Conservation (phyloP, 2,113 vertebrate species). For the Edolisoma coerulescens region DNA sequence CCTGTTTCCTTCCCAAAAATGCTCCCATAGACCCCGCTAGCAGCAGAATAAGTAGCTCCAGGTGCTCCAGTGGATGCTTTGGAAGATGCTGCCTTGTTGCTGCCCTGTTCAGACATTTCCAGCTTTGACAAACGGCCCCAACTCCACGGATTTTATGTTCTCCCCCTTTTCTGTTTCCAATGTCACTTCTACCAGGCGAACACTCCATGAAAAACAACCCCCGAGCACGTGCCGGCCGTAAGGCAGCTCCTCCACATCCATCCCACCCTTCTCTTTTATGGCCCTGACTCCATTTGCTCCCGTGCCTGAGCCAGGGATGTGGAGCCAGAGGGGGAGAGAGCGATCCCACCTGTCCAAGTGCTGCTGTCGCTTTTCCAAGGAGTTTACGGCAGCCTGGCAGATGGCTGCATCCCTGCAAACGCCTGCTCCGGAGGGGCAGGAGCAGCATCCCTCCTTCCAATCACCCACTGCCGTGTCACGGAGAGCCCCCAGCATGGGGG, state of each 20-base stretch:
- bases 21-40: not conserved
- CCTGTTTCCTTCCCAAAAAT: not conserved
- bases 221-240: not conserved
- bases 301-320: not conserved
- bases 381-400: not conserved
- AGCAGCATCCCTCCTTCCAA: not conserved
- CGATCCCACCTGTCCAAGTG: slow-evolving; percentile 43
- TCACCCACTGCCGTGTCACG: not conserved
- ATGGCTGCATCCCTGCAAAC: slow-evolving; percentile 11
- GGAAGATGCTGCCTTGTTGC: not conserved
- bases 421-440: not conserved
- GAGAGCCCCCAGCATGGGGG: not conserved
- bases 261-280: not conserved
- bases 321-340: not conserved
- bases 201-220: not conserved
- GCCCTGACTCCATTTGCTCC: not conserved
- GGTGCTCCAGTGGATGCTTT: not conserved
- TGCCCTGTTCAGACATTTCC: not conserved
- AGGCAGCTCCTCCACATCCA: not conserved
- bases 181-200: slow-evolving; percentile 2
- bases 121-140: slow-evolving; percentile 24
- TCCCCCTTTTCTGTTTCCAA: not conserved
- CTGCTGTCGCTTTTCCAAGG: slow-evolving; percentile 27
- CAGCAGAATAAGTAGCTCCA: not conserved
- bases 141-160: not conserved